phyloP scores from a whole-genome alignment of 2,888 invertebrate species.

The Meganola albula region DNA sequence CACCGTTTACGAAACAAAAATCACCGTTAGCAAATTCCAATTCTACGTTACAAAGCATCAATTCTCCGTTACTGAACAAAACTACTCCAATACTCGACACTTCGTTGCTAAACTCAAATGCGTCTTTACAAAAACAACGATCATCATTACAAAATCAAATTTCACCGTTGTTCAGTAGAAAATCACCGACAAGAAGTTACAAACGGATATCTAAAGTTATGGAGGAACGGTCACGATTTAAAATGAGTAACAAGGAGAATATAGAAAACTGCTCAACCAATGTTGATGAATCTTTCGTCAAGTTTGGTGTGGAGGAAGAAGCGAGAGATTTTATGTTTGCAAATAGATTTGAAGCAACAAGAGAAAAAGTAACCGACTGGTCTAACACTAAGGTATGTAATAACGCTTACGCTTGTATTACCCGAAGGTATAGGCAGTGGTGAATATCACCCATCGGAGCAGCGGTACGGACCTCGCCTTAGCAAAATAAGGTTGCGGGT shows the following conservation, averaged over 20 bases:
- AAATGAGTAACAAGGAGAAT: constrained; percentile 62
- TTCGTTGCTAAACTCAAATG: constrained; percentile 21
- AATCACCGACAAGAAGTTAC: constrained; percentile 28
- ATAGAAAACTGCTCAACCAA: constrained; percentile 47
- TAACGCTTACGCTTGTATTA: no score
- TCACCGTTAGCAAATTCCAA: constrained; percentile 21
- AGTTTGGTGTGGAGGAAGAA: constrained; percentile 60
- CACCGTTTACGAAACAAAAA: constrained; percentile 44
- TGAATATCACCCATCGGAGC: no score
- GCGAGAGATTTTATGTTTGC: constrained; percentile 57
- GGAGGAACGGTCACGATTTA: constrained; percentile 55
- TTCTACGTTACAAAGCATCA: background rate
- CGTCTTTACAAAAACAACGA: constrained; percentile 29
- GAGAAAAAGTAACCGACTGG: constrained; percentile 42
- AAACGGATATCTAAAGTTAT: constrained; percentile 54
- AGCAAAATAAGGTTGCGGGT: no score
- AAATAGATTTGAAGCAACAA: constrained; percentile 34
- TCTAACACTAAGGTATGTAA: constrained; percentile 50
- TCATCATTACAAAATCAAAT: constrained; percentile 30
- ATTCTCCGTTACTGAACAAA: constrained; percentile 29
- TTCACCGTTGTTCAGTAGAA: constrained; percentile 31
- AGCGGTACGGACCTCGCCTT: no score
- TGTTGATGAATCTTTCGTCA: constrained; percentile 43
- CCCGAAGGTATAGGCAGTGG: no score
- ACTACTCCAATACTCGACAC: constrained; percentile 29